A percentile compares a stretch with the other conserved stretches of the same genome.
Conservation (phyloP, 2,888 invertebrate species). For the Dynastes maya region DNA sequence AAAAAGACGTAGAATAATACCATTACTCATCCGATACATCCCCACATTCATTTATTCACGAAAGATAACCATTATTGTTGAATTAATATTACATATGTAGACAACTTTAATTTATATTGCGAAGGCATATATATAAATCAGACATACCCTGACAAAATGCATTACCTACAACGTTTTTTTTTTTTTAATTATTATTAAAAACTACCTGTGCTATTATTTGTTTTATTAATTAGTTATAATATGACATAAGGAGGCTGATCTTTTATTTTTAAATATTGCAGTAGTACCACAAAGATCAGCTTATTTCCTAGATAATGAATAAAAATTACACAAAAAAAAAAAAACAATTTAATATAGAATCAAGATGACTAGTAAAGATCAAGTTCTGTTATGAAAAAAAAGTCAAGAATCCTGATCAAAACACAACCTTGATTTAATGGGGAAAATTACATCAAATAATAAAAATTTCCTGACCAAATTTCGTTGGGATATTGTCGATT, state of each 20-base stretch:
- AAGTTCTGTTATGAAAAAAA: slow-evolving; percentile 61
- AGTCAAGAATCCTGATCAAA: slow-evolving; percentile 61
- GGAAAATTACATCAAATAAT: slow-evolving; percentile 27
- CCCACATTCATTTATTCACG: slow-evolving; percentile 23
- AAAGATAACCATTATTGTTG: slow-evolving; percentile 22
- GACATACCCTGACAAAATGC: slow-evolving; percentile 60
- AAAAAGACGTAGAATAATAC: slow-evolving; percentile 22
- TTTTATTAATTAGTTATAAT: slow-evolving; percentile 26
- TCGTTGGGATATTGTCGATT: background rate
- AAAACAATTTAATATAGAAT: slow-evolving; percentile 68
- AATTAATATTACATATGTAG: slow-evolving; percentile 43
- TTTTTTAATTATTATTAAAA: slow-evolving; percentile 50
- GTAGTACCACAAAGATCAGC: slow-evolving; percentile 49
- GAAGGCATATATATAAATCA: slow-evolving; percentile 53
- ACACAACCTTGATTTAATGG: slow-evolving; percentile 47
- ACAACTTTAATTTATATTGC: slow-evolving; percentile 41
- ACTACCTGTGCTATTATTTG: slow-evolving; percentile 57
- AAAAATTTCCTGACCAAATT: slow-evolving; percentile 11
- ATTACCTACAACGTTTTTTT: slow-evolving; percentile 53
- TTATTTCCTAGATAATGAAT: slow-evolving; percentile 41
- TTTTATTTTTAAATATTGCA: slow-evolving; percentile 37
- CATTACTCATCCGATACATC: slow-evolving; percentile 27
- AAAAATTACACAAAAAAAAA: slow-evolving; percentile 60
- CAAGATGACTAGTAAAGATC: slow-evolving; percentile 70
- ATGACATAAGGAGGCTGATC: slow-evolving; percentile 41